Base-by-base conservation (phyloP, 2,888 invertebrate genomes). In the Zele albiditarsus region DNA sequence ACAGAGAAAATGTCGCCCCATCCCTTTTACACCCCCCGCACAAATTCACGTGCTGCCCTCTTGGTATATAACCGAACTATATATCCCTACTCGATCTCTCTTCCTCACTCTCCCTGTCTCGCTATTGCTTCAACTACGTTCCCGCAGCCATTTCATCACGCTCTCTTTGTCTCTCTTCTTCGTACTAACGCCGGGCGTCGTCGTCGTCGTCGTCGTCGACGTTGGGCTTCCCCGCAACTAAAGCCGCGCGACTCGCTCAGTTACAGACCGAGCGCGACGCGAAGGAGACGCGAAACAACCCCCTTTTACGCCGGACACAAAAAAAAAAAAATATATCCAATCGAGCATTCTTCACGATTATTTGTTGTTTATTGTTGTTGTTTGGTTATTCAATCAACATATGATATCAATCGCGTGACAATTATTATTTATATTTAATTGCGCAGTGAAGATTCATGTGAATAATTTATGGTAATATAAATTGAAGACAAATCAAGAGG, bases 181-280 rank as follows among this genome's bases (percentile, higher is more conserved):
- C 70, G 62, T 65, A 70, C 66, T 63, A 57, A 53, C 62, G 71
- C 65, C 71, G 77, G 53, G 62, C 73, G 62, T 73, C 77, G 70
- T 76, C 76, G 78, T 75, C 58, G 75, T 72, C 75, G 80, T 73
- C 69, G 76, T 75, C 68, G 77, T 73, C 74, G 38, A 78, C 79
- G 82, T 78, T 73, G 74, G 79, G 81, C 77, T 79, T 80, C 79
- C 79, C 78, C 80, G 79, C 78, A 78, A 77, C 74, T 53, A 80
- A 82, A 82, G 80, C 81, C 80, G 80, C 82, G 74, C 77, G 80
- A 80, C 81, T 82, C 81, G 82, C 81, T 85, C 84, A 85, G 85
- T 85, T 82, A 83, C 83, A 81, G 81, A 80, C 82, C 84, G 83
- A 82, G 82, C 82, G 81, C 79, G 78, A 79, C 76, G 72, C 78